Evolutionary conservation across 2,888 invertebrate species (phyloP).

Genomic region (Empis stercorea): DNA sequence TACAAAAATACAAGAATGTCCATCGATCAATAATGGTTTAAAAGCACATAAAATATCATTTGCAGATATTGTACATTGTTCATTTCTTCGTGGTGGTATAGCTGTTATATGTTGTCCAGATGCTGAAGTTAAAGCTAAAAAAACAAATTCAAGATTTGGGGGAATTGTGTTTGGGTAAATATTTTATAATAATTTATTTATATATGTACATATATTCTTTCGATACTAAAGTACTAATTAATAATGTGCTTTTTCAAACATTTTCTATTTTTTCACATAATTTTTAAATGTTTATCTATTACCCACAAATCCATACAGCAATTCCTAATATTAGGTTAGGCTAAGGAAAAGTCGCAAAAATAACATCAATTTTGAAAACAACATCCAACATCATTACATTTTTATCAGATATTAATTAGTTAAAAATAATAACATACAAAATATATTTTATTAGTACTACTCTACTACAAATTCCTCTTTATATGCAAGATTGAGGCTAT

Average conservation of each 20-base stretch:
- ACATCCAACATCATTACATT: not conserved
- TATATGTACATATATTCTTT: not conserved
- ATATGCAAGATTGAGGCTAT: constrained; percentile 4
- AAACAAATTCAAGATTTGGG: not conserved
- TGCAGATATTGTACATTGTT: constrained; percentile 21
- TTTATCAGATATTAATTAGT: too few species aligned
- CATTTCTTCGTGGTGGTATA: constrained; percentile 15
- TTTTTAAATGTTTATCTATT: not conserved
- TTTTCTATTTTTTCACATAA: too few species aligned
- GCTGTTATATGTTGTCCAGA: constrained; percentile 27
- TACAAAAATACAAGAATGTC: constrained; percentile 16
- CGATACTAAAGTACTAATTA: too few species aligned
- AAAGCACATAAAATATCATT: constrained; percentile 11
- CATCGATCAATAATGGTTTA: constrained; percentile 14
- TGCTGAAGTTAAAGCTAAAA: not conserved
- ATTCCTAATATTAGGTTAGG: too few species aligned
- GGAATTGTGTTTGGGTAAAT: not conserved
- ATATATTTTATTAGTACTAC: not conserved
- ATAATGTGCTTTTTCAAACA: too few species aligned
- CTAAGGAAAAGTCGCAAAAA: too few species aligned
- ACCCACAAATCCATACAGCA: not conserved
- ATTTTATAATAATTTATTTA: not conserved
- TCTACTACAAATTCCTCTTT: not conserved
- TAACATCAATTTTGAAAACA: too few species aligned
- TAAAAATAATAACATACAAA: too few species aligned